These are phyloP conservation scores for Neoitamus cyanurus DNA, from an alignment of 2,888 invertebrate species.

Conservation along the genomic window DNA sequence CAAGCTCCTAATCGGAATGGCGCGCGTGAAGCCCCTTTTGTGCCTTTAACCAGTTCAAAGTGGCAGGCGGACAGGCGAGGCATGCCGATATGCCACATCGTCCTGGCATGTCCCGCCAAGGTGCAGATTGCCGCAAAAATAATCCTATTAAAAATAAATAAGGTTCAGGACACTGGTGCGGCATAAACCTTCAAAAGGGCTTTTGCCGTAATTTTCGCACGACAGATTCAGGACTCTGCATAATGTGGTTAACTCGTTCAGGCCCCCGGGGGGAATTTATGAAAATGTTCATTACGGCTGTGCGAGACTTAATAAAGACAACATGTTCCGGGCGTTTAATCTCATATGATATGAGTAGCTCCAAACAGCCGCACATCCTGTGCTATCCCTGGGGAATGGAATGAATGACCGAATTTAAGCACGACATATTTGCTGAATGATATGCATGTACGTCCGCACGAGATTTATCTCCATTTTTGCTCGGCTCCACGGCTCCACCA, in stretches of 20 bases:
- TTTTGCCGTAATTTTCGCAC: not conserved
- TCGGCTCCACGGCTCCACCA: not conserved
- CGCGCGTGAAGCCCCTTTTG: too few species aligned
- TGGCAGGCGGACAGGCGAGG: not conserved
- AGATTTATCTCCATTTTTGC: slow-evolving; percentile 34
- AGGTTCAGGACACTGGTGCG: slow-evolving; percentile 1
- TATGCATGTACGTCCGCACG: slow-evolving; percentile 31
- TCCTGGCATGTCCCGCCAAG: not conserved
- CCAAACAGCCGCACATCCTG: slow-evolving; percentile 24
- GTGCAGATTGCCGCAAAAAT: not conserved
- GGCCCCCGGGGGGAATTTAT: slow-evolving; percentile 26
- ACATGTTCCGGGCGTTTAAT: slow-evolving; percentile 41
- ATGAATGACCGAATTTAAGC: slow-evolving; percentile 41
- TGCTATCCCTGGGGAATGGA: slow-evolving; percentile 12
- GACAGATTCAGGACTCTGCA: slow-evolving; percentile 19
- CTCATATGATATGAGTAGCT: slow-evolving; percentile 33
- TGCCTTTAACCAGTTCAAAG: not conserved
- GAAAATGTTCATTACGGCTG: slow-evolving; percentile 40
- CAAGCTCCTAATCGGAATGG: not conserved
- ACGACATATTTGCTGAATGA: slow-evolving; percentile 32
- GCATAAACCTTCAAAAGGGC: not conserved
- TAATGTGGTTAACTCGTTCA: slow-evolving; percentile 30
- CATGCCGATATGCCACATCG: not conserved
- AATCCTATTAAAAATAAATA: not conserved
- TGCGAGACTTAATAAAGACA: slow-evolving; percentile 41